Percentiles rank a stretch among this genome's conserved stretches.
These are phyloP conservation scores for Phrynocephalus vlangalii DNA, from an alignment of 2,797 vertebrate species.

Conservation along the genomic window DNA sequence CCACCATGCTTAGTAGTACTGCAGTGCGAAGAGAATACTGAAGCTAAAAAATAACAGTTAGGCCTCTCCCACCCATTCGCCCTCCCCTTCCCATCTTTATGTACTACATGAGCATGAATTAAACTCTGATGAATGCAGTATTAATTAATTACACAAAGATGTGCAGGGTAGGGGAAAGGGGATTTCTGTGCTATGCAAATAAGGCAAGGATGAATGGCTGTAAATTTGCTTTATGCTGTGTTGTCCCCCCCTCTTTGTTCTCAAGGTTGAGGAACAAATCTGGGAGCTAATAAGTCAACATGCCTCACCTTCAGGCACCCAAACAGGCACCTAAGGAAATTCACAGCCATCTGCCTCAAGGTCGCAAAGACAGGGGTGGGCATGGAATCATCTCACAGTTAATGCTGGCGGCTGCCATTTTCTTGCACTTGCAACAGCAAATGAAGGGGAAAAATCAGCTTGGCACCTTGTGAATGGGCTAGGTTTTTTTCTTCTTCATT, in stretches of 20 bases:
- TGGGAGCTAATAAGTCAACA: accelerated
- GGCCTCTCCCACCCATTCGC: constrained; percentile 32
- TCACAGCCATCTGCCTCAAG: constrained; percentile 3
- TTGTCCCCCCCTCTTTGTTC: constrained; percentile 37
- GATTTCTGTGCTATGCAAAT: constrained; percentile 26
- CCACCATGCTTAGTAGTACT: constrained; percentile 2
- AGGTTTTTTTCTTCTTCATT: background rate
- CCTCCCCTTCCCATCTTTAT: constrained; percentile 32
- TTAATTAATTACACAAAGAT: constrained; percentile 73
- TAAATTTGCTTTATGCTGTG: background rate
- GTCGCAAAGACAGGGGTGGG: accelerated
- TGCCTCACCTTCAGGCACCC: constrained; percentile 37
- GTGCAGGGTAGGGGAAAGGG: background rate
- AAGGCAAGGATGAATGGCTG: background rate
- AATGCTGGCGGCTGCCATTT: constrained; percentile 54
- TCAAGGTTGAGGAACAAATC: background rate
- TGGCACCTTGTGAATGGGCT: constrained; percentile 44
- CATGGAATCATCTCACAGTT: background rate
- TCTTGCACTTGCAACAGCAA: constrained; percentile 29
- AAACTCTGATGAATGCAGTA: constrained; percentile 67
- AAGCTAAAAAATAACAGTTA: constrained; percentile 27
- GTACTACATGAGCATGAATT: constrained; percentile 71
- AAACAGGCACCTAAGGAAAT: constrained; percentile 5
- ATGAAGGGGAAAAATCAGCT: constrained; percentile 26
- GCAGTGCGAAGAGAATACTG: background rate